These are phyloP conservation scores for Drosophila antonietae DNA, from an alignment of 2,888 invertebrate species.

Conservation along the genomic window DNA sequence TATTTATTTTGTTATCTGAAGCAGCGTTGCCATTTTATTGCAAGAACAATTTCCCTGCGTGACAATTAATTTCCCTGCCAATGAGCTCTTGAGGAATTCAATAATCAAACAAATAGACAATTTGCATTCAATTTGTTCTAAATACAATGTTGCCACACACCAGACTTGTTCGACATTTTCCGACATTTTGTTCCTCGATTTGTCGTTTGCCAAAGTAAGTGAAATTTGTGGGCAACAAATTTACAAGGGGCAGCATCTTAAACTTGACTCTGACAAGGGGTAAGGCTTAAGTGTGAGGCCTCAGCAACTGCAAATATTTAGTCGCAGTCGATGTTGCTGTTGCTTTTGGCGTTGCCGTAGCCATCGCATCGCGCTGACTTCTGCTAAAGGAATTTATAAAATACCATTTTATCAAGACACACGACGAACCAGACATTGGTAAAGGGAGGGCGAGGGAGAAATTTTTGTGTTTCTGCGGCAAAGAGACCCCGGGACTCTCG, in stretches of 20 bases:
- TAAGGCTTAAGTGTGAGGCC: slow-evolving; percentile 42
- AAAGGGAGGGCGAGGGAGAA: slow-evolving; percentile 30
- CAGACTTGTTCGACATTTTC: not conserved
- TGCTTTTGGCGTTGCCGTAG: not conserved
- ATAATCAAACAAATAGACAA: not conserved
- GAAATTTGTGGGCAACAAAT: slow-evolving; percentile 76
- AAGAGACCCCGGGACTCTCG: slow-evolving; percentile 35
- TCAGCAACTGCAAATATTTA: slow-evolving; percentile 56
- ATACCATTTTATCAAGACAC: slow-evolving; percentile 82
- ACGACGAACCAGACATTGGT: slow-evolving; percentile 58
- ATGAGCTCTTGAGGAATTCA: not conserved
- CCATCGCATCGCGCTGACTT: slow-evolving; percentile 55
- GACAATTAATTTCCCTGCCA: not conserved
- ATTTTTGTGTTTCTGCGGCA: slow-evolving; percentile 67
- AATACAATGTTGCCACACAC: not conserved
- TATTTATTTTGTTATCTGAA: not conserved
- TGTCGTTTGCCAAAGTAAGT: slow-evolving; percentile 51
- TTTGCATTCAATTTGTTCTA: not conserved
- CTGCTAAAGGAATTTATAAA: slow-evolving; percentile 79
- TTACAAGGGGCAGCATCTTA: slow-evolving; percentile 59
- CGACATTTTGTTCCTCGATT: slow-evolving; percentile 6
- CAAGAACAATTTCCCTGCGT: not conserved
- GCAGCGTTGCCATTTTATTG: not conserved
- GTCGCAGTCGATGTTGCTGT: slow-evolving; percentile 30
- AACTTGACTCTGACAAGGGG: slow-evolving; percentile 62